These are phyloP conservation scores for Hermaeophaga mercurialis DNA, from an alignment of 2,888 invertebrate species.

Conservation along the genomic window DNA sequence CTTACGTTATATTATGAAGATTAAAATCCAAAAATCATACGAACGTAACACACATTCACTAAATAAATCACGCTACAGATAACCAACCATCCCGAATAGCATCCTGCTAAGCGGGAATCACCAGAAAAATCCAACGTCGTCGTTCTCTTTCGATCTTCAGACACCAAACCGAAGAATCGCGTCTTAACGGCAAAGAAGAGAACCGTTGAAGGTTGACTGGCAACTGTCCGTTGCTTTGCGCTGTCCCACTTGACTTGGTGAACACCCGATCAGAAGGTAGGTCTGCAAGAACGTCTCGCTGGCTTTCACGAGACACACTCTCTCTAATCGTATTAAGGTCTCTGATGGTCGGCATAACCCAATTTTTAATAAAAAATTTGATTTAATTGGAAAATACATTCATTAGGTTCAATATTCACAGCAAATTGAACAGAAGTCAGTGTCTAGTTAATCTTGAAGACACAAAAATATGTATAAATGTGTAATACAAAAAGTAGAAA, in stretches of 20 bases:
- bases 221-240: conserved; percentile 25
- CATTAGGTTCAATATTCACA: not conserved
- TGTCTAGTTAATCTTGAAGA: no score
- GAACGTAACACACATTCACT: not conserved
- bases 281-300: conserved; percentile 23
- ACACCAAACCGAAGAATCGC: conserved; percentile 8
- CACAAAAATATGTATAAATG: no score
- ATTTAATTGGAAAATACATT: not conserved
- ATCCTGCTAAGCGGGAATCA: not conserved
- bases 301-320: conserved; percentile 39
- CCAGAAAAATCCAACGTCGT: conserved; percentile 12
- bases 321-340: conserved; percentile 42
- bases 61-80: not conserved
- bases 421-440: not conserved
- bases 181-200: conserved; percentile 11
- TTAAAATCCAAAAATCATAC: not conserved
- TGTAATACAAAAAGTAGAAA: no score
- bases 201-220: conserved; percentile 33
- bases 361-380: conserved; percentile 15
- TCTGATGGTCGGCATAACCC: conserved; percentile 24
- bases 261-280: conserved; percentile 30
- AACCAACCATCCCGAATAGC: not conserved
- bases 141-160: no score
- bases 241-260: conserved; percentile 29
- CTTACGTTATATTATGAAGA: no score